Percentiles rank a stretch among this genome's conserved stretches.
These are phyloP conservation scores for Spodoptera littoralis DNA, from an alignment of 2,888 invertebrate genomes.

Conservation along the genomic window DNA sequence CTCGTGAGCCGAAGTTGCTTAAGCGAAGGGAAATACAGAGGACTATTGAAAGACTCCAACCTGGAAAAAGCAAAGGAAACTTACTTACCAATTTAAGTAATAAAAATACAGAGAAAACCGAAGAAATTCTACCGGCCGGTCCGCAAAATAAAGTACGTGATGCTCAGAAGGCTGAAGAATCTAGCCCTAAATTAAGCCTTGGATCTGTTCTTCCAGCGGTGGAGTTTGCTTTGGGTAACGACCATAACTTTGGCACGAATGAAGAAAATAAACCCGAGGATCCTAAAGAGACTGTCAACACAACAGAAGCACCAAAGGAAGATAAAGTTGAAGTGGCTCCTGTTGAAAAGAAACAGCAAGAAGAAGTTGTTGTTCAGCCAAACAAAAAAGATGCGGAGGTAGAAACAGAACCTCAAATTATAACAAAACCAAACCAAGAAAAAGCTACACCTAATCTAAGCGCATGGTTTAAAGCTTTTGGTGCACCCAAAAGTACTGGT, in stretches of 20 bases:
- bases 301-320: conserved; percentile 61
- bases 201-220: conserved; percentile 94
- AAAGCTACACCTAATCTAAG: conserved; percentile 95
- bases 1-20: conserved; percentile 79
- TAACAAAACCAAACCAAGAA: conserved; percentile 86
- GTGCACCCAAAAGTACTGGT: conserved; percentile 92
- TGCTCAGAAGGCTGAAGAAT: conserved; percentile 90
- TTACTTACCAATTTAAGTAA: conserved; percentile 91
- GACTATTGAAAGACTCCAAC: conserved; percentile 95
- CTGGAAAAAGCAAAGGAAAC: conserved; percentile 96
- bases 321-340: conserved; percentile 56
- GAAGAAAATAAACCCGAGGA: conserved; percentile 60
- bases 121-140: conserved; percentile 89
- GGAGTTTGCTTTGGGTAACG: conserved; percentile 90
- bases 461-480: conserved; percentile 97
- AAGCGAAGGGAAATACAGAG: conserved; percentile 92
- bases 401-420: conserved; percentile 77
- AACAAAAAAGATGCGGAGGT: conserved; percentile 81
- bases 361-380: conserved; percentile 62
- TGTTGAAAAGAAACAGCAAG: conserved; percentile 65
- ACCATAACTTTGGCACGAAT: conserved; percentile 89
- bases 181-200: conserved; percentile 94
- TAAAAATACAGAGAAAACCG: conserved; percentile 86
- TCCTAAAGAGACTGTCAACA: conserved; percentile 40
- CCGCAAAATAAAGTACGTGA: conserved; percentile 89